Evolutionary conservation across 1,140 invertebrate genomes (phyloP).

Genomic region (Dinothrombium tinctorium): DNA sequence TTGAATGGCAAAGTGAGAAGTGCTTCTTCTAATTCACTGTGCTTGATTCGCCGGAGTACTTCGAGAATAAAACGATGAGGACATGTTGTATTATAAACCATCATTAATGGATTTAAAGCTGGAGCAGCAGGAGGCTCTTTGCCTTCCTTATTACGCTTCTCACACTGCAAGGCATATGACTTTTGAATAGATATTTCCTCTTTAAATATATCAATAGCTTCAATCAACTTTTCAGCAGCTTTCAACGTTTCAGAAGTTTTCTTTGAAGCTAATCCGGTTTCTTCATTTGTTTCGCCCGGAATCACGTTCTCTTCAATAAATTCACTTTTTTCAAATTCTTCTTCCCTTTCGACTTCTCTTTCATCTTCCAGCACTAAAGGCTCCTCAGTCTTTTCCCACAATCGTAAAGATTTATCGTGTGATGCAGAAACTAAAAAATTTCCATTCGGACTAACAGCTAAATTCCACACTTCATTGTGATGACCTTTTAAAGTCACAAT

Average conservation of each 20-base stretch:
- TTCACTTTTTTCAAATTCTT: conserved; percentile 2
- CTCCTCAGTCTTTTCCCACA: conserved; percentile 69
- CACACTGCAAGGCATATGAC: conserved; percentile 17
- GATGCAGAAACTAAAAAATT: conserved; percentile 54
- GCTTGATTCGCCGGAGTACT: conserved; percentile 45
- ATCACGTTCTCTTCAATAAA: conserved; percentile 15
- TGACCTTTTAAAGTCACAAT: conserved; percentile 70
- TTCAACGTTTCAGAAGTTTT: conserved; percentile 77
- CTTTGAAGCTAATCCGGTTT: conserved; percentile 52
- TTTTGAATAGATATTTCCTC: conserved; percentile 24
- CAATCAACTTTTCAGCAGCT: conserved; percentile 66
- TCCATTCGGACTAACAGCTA: conserved; percentile 57
- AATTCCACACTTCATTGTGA: conserved; percentile 43
- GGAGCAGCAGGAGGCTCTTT: conserved; percentile 2
- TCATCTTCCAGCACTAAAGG: conserved; percentile 74
- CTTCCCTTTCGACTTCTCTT: conserved; percentile 34
- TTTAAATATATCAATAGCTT: conserved; percentile 56
- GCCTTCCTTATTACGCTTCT: conserved; percentile 16
- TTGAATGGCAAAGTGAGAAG: conserved; percentile 60
- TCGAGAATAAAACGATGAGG: conserved; percentile 55
- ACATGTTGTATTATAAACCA: conserved; percentile 41
- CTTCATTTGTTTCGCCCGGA: conserved; percentile 29
- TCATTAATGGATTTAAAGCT: conserved; percentile 44
- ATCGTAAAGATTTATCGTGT: conserved; percentile 59
- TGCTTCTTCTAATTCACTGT: conserved; percentile 65